Conservation (phyloP, 2,113 vertebrate genomes). For the Actenoides lindsayi region DNA sequence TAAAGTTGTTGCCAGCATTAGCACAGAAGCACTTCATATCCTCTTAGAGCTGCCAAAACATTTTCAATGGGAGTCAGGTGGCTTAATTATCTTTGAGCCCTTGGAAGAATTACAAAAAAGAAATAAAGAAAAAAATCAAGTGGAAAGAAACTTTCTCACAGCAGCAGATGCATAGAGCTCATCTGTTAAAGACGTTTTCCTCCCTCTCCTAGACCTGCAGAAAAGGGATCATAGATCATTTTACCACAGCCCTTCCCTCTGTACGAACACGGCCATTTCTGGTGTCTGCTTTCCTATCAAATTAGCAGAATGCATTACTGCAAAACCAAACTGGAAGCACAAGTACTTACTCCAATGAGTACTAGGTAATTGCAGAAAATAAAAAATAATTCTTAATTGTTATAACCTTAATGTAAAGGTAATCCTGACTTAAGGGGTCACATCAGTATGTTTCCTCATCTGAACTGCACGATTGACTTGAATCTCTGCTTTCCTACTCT, state of each 20-base stretch:
- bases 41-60: constrained; percentile 64
- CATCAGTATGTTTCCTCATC: not conserved
- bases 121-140: constrained; percentile 14
- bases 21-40: constrained; percentile 58
- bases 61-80: constrained; percentile 59
- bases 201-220: not conserved
- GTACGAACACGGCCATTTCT: not conserved
- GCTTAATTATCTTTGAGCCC: constrained; percentile 49
- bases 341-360: not conserved
- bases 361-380: not conserved
- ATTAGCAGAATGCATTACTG: not conserved
- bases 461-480: not conserved
- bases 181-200: constrained; percentile 38
- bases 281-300: not conserved
- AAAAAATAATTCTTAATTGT: not conserved
- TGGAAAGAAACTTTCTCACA: constrained; percentile 58
- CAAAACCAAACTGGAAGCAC: not conserved
- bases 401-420: not conserved
- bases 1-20: constrained; percentile 59
- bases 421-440: not conserved
- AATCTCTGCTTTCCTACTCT: not conserved
- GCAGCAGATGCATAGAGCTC: constrained; percentile 48
- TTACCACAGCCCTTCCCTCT: not conserved
- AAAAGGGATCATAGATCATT: not conserved
- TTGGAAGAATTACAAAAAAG: constrained; percentile 54